Evolutionary conservation across 1,140 invertebrate genomes (phyloP), one percentile per base, ranked within the genome.

Genomic region (Heliothis subflexa): DNA sequence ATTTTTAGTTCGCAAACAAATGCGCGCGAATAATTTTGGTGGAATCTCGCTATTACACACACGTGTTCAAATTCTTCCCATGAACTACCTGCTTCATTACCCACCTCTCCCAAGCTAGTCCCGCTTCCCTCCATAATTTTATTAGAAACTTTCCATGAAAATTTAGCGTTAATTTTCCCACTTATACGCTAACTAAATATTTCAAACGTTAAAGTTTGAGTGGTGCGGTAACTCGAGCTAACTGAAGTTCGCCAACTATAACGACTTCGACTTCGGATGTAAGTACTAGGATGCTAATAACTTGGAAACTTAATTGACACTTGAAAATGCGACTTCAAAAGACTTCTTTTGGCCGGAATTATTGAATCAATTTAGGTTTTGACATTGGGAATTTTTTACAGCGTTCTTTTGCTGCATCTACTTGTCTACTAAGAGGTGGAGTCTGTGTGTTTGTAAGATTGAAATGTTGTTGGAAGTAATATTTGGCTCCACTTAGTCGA

Each of bases 141-240:
- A 68, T 68, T 68, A 68, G 1, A 25, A 68, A 68, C 40, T 68
- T 50, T 68, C 45, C 16, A 68, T 68, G 64, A 49, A 68, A 68
- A 50, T 68, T 68, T 68, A 50, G 45, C 64, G 18, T 40, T 68
- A 68, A 68, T 68, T 68, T 68, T 61, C 12, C 57, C 57, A 50
- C 16, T 47, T 68, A 68, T 49, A 12, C n/a, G 2, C 64, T 68
- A 68, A 68, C 64, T 68, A 50, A 68, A 68, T 68, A 68, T 68
- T 68, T 68, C 16, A 68, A 68, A 50, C 64, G 64, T 49, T 49
- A 18, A 50, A 68, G 64, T 68, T 68, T 47, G 45, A 61, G 57
- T 21, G 57, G 57, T 14, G 16, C 57, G 57, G 57, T 61, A 61
- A 61, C 45, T 25, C 40, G 45, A 68, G 45, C 45, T 68, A 68